Evolutionary conservation across 2,797 vertebrate species (phyloP).

Genomic region (Sitta carolinensis): DNA sequence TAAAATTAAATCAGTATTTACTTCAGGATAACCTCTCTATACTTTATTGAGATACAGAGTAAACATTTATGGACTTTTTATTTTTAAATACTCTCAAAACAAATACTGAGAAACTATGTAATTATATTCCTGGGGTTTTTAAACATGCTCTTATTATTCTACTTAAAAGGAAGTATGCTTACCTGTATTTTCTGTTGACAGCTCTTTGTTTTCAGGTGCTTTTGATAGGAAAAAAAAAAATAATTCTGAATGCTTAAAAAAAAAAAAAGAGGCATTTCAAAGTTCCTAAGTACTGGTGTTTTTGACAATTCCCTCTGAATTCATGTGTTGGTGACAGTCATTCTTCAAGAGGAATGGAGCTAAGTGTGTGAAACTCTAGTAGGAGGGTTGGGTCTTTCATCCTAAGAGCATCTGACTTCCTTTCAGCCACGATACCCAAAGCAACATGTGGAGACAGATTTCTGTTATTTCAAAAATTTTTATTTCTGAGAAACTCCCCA

Average conservation of each 20-base stretch:
- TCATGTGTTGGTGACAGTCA: background rate
- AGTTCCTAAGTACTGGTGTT: background rate
- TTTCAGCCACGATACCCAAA: background rate
- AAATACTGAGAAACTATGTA: background rate
- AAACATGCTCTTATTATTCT: background rate
- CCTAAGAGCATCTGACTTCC: background rate
- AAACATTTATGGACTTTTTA: background rate
- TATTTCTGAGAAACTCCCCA: background rate
- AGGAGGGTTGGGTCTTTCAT: background rate
- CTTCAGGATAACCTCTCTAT: background rate
- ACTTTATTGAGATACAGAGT: background rate
- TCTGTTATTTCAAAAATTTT: background rate
- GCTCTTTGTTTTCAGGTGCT: conserved; percentile 1
- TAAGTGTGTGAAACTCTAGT: background rate
- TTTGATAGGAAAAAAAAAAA: background rate
- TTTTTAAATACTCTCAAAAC: background rate
- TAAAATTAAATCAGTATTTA: background rate
- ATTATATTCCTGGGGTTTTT: background rate
- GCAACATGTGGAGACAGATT: background rate
- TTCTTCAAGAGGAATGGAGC: background rate
- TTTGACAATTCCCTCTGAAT: background rate
- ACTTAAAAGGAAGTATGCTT: background rate
- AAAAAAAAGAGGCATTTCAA: background rate
- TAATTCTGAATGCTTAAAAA: background rate
- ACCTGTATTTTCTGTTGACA: conserved; percentile 7